phyloP scores from a whole-genome alignment of 2,888 invertebrate genomes.

The Phyllotreta cruciferae region DNA sequence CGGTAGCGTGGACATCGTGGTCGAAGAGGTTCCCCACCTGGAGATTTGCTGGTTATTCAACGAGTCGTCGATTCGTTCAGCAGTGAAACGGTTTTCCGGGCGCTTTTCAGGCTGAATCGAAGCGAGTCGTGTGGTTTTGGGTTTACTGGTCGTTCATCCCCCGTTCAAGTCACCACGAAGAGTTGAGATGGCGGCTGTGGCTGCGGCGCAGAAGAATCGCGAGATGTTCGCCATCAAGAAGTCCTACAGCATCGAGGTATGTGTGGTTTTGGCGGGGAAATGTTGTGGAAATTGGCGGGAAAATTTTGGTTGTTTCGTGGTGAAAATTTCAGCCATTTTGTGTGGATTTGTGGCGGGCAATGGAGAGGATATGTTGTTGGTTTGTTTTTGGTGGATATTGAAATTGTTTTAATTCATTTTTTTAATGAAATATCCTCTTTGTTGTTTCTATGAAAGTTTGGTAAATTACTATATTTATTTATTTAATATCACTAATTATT shows the following conservation, averaged over 20 bases:
- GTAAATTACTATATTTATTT: too few relatives aligned
- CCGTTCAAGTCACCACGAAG: conserved; percentile 46
- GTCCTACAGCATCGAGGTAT: conserved; percentile 96
- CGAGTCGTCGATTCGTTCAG: conserved; percentile 49
- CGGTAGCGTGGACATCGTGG: conserved; percentile 63
- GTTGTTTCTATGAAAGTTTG: too few relatives aligned
- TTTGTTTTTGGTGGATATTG: conserved; percentile 13
- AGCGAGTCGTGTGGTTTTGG: conserved; percentile 41
- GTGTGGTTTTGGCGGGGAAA: conserved; percentile 58
- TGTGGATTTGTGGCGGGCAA: too few relatives aligned
- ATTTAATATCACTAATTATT: too few relatives aligned
- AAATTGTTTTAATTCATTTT: conserved; percentile 6
- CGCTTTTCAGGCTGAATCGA: conserved; percentile 56
- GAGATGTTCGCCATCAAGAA: conserved; percentile 98
- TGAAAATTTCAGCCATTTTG: too few relatives aligned
- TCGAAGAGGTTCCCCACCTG: conserved; percentile 55
- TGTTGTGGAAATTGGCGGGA: too few relatives aligned
- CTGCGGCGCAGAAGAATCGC: conserved; percentile 92
- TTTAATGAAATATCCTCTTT: too few relatives aligned
- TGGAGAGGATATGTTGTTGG: too few relatives aligned
- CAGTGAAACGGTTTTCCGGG: conserved; percentile 56
- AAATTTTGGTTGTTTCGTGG: too few relatives aligned
- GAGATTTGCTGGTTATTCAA: too few relatives aligned
- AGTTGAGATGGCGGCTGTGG: conserved; percentile 78
- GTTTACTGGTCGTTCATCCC: conserved; percentile 13